These are phyloP conservation scores for Leptinotarsa undecemlineata DNA, from an alignment of 1,140 invertebrate genomes.

Conservation along the genomic window DNA sequence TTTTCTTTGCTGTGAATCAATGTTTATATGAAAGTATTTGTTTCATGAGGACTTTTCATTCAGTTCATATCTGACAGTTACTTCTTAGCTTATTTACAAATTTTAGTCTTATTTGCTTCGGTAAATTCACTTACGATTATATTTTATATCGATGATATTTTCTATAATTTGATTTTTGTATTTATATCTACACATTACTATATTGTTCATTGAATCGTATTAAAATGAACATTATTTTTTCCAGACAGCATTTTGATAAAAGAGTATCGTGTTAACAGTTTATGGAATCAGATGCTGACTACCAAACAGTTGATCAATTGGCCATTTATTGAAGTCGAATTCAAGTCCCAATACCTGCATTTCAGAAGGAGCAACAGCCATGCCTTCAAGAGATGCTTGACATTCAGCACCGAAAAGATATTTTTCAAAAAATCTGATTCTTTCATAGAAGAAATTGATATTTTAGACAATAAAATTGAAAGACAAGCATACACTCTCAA, in stretches of 20 bases:
- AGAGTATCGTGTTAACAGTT: conserved; percentile 4
- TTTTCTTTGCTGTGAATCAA: too few relatives aligned
- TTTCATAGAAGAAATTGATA: conserved; percentile 35
- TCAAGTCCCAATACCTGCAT: conserved; percentile 29
- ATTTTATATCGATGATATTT: too few relatives aligned
- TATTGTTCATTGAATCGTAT: background rate
- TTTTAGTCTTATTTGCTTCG: too few relatives aligned
- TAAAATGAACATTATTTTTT: conserved; percentile 5
- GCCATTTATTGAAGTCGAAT: conserved; percentile 35
- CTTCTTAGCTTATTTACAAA: too few relatives aligned
- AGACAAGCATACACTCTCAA: conserved; percentile 30
- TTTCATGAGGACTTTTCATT: too few relatives aligned
- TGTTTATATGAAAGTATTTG: too few relatives aligned
- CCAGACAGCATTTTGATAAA: conserved; percentile 15
- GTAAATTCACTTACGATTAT: too few relatives aligned
- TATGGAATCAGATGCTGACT: conserved; percentile 20
- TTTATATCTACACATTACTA: too few relatives aligned
- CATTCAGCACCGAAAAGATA: conserved; percentile 20
- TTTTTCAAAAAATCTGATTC: conserved; percentile 15
- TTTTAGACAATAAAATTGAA: conserved; percentile 22
- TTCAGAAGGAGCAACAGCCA: conserved; percentile 34
- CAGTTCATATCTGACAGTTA: too few relatives aligned
- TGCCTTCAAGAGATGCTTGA: conserved; percentile 29
- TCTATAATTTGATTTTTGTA: too few relatives aligned
- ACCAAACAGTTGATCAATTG: conserved; percentile 35